Conservation (phyloP, 2,888 invertebrate species). For the Perizoma flavofasciatum region DNA sequence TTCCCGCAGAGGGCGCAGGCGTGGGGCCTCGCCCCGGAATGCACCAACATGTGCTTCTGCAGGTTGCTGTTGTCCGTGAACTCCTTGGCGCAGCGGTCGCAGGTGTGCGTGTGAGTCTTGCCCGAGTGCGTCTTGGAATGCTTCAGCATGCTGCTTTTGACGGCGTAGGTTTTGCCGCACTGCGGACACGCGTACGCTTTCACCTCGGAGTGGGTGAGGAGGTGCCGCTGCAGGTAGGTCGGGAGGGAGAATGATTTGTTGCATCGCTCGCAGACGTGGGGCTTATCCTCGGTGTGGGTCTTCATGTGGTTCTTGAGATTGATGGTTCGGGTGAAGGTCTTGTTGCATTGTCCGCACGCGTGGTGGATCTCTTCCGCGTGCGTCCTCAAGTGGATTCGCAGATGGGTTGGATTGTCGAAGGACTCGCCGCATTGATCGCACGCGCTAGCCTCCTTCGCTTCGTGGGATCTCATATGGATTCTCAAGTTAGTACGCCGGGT, state of each 20-base stretch:
- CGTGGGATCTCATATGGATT: conserved; percentile 13
- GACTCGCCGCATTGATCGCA: too few species aligned
- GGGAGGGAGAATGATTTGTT: background rate
- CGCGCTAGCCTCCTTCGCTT: too few species aligned
- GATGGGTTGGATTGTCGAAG: background rate
- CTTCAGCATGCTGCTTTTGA: background rate
- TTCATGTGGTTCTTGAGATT: conserved; percentile 12
- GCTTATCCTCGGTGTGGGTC: conserved; percentile 9
- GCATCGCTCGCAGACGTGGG: background rate
- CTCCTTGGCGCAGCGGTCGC: background rate
- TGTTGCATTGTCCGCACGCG: conserved; percentile 11
- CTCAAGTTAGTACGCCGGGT: conserved; percentile 5
- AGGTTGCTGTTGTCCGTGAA: background rate
- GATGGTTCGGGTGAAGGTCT: conserved; percentile 4
- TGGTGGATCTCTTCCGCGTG: background rate
- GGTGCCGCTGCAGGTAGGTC: background rate
- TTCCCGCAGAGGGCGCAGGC: too few species aligned
- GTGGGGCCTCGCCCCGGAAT: too few species aligned
- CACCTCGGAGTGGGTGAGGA: background rate
- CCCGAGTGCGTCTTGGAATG: background rate
- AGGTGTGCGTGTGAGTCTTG: background rate
- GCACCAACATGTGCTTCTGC: background rate
- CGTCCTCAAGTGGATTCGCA: too few species aligned
- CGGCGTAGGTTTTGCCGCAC: background rate
- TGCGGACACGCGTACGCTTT: background rate